phyloP scores from a whole-genome alignment of 2,113 vertebrate species.

The Pituophis catenifer region DNA sequence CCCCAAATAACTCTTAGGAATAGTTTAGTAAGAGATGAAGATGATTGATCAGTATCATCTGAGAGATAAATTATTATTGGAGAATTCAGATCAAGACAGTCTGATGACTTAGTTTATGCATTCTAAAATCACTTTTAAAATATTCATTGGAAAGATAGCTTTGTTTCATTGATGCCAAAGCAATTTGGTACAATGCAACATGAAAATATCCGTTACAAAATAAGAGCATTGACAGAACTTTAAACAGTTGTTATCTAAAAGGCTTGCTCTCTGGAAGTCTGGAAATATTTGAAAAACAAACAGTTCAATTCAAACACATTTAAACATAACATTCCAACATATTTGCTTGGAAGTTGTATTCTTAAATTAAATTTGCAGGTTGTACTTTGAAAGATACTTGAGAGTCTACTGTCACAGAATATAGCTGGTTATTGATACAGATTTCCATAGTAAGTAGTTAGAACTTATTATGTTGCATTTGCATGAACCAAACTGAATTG shows the following conservation, averaged over 20 bases:
- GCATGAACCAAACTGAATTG: background rate
- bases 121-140: background rate
- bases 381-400: background rate
- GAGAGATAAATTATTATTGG: background rate
- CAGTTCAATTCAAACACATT: background rate
- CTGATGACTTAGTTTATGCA: background rate
- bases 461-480: background rate
- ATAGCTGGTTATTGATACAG: background rate
- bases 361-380: background rate
- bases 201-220: background rate
- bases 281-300: background rate
- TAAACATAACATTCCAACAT: background rate
- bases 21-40: background rate
- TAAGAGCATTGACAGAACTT: background rate
- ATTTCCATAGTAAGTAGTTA: background rate
- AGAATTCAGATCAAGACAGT: no score
- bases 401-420: background rate
- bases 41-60: background rate
- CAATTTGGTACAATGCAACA: background rate
- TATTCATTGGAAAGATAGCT: background rate
- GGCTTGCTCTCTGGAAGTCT: background rate
- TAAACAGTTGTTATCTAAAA: background rate
- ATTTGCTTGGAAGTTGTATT: background rate
- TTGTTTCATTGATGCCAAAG: background rate
- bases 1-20: background rate